These are phyloP conservation scores for Drosophila takahashii DNA, from an alignment of 1,140 invertebrate genomes.

Conservation along the genomic window DNA sequence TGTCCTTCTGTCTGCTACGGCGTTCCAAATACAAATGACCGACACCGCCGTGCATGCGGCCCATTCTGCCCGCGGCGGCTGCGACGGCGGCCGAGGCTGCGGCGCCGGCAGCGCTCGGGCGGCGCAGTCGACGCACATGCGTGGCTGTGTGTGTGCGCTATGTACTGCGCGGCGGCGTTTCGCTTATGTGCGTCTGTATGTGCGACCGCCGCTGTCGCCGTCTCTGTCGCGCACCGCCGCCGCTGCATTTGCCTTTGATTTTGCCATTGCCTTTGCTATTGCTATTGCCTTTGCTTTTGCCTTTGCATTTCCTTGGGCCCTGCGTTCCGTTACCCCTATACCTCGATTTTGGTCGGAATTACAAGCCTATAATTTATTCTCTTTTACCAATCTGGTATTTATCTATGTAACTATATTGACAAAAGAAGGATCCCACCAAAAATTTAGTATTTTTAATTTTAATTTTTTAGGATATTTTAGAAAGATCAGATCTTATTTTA, in stretches of 20 bases:
- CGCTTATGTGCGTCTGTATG: constrained; percentile 6
- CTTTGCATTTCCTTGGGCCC: constrained; percentile 1
- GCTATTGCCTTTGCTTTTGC: constrained; percentile 29
- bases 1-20: constrained; percentile 82
- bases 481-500: too few species aligned
- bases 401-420: too few species aligned
- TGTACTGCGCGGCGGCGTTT: constrained; percentile 28
- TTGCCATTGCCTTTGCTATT: constrained; percentile 62
- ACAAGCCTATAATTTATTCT: background rate
- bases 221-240: constrained; percentile 32
- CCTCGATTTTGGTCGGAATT: background rate
- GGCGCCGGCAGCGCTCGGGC: constrained; percentile 26
- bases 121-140: constrained; percentile 49
- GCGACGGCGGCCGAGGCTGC: constrained; percentile 25
- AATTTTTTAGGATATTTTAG: too few species aligned
- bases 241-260: constrained; percentile 80
- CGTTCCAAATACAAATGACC: constrained; percentile 83
- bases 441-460: too few species aligned
- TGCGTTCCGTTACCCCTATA: background rate
- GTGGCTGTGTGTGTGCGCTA: constrained; percentile 44
- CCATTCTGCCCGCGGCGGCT: constrained; percentile 8
- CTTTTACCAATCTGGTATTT: too few species aligned
- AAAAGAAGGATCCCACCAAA: too few species aligned
- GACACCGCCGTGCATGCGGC: constrained; percentile 66
- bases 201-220: constrained; percentile 19